Evolutionary conservation across 2,113 vertebrate species (phyloP).

Genomic region (Rhipidura dahli): DNA sequence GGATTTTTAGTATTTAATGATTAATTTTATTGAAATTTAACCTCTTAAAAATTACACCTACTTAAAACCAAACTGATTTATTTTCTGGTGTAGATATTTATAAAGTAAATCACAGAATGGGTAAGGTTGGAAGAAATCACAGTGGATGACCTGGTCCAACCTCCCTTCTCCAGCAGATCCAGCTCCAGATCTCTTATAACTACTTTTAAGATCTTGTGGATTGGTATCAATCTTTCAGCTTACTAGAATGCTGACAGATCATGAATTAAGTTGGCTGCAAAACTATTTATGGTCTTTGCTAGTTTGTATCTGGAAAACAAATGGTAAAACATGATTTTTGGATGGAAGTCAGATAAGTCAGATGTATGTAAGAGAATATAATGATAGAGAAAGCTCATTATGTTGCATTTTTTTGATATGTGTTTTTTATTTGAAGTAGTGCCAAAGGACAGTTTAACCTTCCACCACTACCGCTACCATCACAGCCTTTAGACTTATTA

Average conservation of each 20-base stretch:
- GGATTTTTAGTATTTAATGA: background rate
- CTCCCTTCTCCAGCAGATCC: background rate
- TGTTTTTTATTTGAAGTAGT: conserved; percentile 21
- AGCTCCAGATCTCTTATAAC: background rate
- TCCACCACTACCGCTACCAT: conserved; percentile 80
- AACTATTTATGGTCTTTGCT: conserved; percentile 21
- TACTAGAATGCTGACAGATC: conserved; percentile 18
- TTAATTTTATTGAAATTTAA: background rate
- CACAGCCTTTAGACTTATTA: conserved; percentile 51
- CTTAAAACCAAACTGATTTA: background rate
- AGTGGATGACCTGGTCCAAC: background rate
- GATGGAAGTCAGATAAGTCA: background rate
- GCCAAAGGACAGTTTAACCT: conserved; percentile 75
- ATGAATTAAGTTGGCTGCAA: background rate
- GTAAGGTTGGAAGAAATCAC: background rate
- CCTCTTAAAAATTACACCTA: background rate
- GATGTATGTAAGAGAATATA: background rate
- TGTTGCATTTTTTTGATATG: background rate
- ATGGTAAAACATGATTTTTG: background rate
- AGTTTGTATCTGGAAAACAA: conserved; percentile 22
- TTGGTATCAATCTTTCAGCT: background rate
- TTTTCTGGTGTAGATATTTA: background rate
- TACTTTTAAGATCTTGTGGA: conserved; percentile 13
- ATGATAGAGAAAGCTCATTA: background rate
- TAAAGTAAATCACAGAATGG: background rate